phyloP scores from a whole-genome alignment of 2,888 invertebrate species.

The Watsonalla cultraria region DNA sequence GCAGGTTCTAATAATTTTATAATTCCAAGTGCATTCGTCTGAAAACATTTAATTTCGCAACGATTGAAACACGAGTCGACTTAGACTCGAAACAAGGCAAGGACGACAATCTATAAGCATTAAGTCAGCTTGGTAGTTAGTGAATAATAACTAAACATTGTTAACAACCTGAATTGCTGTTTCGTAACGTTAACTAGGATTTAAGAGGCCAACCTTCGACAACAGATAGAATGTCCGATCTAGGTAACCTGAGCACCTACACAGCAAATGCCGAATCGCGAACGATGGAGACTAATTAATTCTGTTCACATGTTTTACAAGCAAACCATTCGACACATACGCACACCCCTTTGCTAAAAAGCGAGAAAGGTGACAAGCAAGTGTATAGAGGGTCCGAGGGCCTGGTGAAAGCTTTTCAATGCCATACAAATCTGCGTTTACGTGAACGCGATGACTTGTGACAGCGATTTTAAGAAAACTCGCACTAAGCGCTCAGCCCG shows the following conservation, averaged over 20 bases:
- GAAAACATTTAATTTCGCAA: neutral
- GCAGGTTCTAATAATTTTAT: too few species aligned
- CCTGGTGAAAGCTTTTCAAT: too few species aligned
- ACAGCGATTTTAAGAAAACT: too few species aligned
- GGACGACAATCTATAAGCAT: conserved; percentile 1
- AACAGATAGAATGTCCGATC: conserved; percentile 56
- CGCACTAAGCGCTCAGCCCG: too few species aligned
- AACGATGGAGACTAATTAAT: neutral
- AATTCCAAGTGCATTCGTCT: neutral
- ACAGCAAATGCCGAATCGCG: conserved; percentile 9
- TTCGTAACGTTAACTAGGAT: conserved; percentile 25
- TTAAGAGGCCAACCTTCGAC: conserved; percentile 46
- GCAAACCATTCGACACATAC: too few species aligned
- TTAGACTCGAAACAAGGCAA: neutral
- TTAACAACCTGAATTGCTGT: neutral
- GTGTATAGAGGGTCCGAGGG: too few species aligned
- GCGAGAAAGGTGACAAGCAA: too few species aligned
- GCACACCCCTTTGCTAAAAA: too few species aligned
- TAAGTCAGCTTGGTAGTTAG: neutral
- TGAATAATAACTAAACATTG: conserved; percentile 1
- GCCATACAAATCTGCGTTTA: too few species aligned
- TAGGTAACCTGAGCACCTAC: conserved; percentile 35
- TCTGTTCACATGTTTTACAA: too few species aligned
- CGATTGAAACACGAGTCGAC: neutral
- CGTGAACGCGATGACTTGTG: too few species aligned